Conservation (phyloP, 2,797 vertebrate genomes). For the Enteromius treurensis region DNA sequence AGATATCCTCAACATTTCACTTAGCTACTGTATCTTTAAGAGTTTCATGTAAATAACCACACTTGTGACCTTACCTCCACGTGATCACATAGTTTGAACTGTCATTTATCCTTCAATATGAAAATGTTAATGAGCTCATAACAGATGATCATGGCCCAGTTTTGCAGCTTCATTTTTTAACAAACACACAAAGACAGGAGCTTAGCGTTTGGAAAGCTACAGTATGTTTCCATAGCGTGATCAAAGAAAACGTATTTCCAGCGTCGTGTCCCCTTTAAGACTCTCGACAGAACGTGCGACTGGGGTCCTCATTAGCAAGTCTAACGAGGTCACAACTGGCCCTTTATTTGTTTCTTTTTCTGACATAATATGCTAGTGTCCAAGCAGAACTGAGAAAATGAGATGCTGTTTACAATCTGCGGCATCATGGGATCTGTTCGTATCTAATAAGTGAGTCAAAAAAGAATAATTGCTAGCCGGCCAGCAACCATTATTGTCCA, state of each 20-base stretch:
- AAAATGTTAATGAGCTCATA: neutral
- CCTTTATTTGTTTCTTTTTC: conserved; percentile 37
- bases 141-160: neutral
- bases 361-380: conserved; percentile 39
- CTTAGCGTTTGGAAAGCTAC: conserved; percentile 5
- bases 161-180: neutral
- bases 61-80: neutral
- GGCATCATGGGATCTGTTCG: conserved; percentile 26
- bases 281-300: conserved; percentile 17
- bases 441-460: conserved; percentile 40
- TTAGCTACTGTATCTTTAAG: neutral
- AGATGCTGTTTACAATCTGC: conserved; percentile 25
- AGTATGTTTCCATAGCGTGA: neutral
- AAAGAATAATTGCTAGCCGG: conserved; percentile 30
- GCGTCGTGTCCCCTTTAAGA: conserved; percentile 29
- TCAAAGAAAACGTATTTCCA: neutral
- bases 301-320: conserved; percentile 54
- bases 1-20: neutral
- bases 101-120: neutral
- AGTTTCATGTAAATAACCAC: neutral
- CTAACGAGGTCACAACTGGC: conserved; percentile 55
- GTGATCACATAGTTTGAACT: neutral
- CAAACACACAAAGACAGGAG: neutral
- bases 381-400: conserved; percentile 42
- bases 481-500: conserved; percentile 40